Percentiles rank a stretch among this genome's conserved stretches.
Evolutionary conservation across 2,888 invertebrate species (phyloP).

Genomic region (Vesta saturnalis): DNA sequence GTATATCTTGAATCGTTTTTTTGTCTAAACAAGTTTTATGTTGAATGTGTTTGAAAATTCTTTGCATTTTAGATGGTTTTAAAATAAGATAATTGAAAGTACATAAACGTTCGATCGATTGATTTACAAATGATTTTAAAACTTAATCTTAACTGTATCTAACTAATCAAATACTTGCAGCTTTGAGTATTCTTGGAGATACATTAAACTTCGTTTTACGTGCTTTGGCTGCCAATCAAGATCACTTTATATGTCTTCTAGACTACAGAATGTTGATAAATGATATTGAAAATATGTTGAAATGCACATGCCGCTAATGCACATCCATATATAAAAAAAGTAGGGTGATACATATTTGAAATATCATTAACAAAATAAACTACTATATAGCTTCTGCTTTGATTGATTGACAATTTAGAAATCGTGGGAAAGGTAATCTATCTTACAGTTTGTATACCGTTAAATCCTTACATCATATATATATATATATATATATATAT

Average conservation of each 20-base stretch:
- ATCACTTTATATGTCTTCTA: conserved; percentile 46
- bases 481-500: no score
- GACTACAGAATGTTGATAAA: conserved; percentile 51
- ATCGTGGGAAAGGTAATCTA: no score
- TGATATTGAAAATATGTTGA: conserved; percentile 46
- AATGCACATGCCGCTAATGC: conserved; percentile 40
- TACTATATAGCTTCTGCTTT: neutral
- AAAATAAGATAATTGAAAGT: conserved; percentile 29
- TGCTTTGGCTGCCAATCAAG: conserved; percentile 53
- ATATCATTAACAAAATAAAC: conserved; percentile 1
- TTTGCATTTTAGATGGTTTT: no score
- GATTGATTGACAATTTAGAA: conserved; percentile 1
- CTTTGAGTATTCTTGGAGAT: conserved; percentile 31
- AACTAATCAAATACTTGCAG: conserved; percentile 46
- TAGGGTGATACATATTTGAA: conserved; percentile 18
- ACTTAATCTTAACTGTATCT: conserved; percentile 52
- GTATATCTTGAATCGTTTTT: neutral
- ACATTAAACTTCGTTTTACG: conserved; percentile 46
- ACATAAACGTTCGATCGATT: conserved; percentile 30
- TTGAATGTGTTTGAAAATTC: conserved; percentile 26
- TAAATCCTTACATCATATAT: no score
- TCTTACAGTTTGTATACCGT: no score
- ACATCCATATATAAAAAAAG: neutral
- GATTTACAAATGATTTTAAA: conserved; percentile 38
- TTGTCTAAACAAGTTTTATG: conserved; percentile 9